Base-by-base conservation (phyloP, 2,797 vertebrate genomes). In the Thripadectes ignobilis region DNA sequence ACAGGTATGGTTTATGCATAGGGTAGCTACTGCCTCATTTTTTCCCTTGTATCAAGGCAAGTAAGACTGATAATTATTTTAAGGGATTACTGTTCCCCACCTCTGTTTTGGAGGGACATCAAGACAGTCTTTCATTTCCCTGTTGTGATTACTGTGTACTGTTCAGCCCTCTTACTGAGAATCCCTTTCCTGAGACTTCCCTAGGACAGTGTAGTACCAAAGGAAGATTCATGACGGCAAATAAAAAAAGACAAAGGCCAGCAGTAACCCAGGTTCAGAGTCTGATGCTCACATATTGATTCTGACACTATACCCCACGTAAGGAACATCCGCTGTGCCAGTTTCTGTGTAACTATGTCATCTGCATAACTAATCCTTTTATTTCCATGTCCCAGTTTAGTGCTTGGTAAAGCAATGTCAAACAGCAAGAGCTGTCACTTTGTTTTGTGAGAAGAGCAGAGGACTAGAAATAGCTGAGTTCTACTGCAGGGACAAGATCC, bases 351-450 rank as follows among this genome's bases (percentile, higher is more conserved):
- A 85, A 88, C 63, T 87, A 57, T 63, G 75, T 63, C 75, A 92
- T 48, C 81, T 91, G 68, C 65, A 88, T 93, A 94, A 67, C 65
- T 89, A 95, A 88, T 85, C 45, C 68, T 83, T 96, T 88, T 74
- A 95, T 83, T 89, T 83, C 78, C 39, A 6, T 15, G 75, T 74
- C 78, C 78, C 85, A 67, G 17, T 85, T 89, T 67, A 80, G 78
- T 43, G 69, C 65, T 62, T 83, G 59, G 21, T 68, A 73, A 87
- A 83, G 72, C 52, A 71, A 34, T 23, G 54, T 51, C 61, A 85
- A 75, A 77, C 76, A 88, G 82, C 68, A 54, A 68, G 74, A 77
- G 75, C 65, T 88, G 61, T 65, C 78, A 68, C 41, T 84, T 86
- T 59, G 27, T 36, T 74, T 77, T 75, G 52, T 21, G n/a, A 83